A percentile compares a stretch with the other conserved stretches of the same genome.
Evolutionary conservation across 1,140 invertebrate genomes (phyloP).

Genomic region (Listronotus oregonensis): DNA sequence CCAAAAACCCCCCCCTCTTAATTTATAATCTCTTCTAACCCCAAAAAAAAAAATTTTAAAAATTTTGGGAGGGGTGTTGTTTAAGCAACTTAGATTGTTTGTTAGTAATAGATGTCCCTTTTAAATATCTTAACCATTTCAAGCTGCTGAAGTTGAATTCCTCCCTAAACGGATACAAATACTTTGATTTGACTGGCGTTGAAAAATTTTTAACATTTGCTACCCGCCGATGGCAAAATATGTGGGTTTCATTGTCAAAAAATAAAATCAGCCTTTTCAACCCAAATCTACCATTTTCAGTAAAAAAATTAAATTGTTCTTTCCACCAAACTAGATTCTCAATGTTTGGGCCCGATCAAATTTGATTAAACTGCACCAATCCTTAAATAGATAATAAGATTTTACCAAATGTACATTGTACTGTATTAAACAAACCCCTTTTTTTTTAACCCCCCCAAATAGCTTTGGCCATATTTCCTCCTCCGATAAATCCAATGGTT

Average conservation of each 20-base stretch:
- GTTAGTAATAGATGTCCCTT: no score
- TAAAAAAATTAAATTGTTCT: slow-evolving; percentile 63
- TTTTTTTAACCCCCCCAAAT: slow-evolving; percentile 78
- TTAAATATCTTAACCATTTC: slow-evolving; percentile 57
- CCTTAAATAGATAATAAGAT: slow-evolving; percentile 54
- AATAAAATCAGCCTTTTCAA: slow-evolving; percentile 74
- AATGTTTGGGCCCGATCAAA: slow-evolving; percentile 71
- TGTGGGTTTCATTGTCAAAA: slow-evolving; percentile 88
- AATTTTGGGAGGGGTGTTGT: no score
- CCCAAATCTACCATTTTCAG: slow-evolving; percentile 67
- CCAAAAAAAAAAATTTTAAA: no score
- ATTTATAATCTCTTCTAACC: no score
- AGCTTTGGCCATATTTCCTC: slow-evolving; percentile 92
- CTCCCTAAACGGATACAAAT: slow-evolving; percentile 80
- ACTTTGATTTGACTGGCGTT: slow-evolving; percentile 41
- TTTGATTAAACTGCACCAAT: slow-evolving; percentile 60
- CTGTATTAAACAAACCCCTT: slow-evolving; percentile 56
- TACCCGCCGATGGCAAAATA: slow-evolving; percentile 68
- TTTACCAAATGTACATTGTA: no score
- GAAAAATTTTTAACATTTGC: slow-evolving; percentile 54
- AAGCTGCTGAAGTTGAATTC: slow-evolving; percentile 69
- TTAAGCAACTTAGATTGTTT: no score
- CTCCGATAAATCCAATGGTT: slow-evolving; percentile 87
- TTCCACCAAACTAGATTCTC: slow-evolving; percentile 69
- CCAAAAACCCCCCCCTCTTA: no score